Percentiles rank a stretch among this genome's conserved stretches.
Evolutionary conservation across 2,113 vertebrate species (phyloP).

Genomic region (Aspidoscelis tigris): DNA sequence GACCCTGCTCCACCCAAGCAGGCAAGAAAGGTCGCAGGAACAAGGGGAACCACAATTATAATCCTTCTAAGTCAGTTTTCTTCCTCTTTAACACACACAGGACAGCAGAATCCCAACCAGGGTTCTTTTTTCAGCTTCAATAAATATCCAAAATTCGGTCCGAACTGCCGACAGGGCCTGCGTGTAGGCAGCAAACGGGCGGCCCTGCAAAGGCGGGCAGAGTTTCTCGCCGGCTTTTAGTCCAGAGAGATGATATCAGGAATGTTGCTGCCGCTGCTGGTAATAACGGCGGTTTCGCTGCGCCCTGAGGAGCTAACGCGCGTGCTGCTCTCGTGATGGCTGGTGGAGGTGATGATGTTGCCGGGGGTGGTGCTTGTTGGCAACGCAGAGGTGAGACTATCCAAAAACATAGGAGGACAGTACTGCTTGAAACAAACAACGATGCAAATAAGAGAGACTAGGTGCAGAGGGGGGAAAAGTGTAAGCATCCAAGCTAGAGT

Average conservation of each 20-base stretch:
- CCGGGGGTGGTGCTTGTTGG: constrained; percentile 84
- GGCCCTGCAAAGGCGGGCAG: constrained; percentile 31
- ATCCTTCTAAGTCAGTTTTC: constrained; percentile 33
- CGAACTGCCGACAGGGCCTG: constrained; percentile 50
- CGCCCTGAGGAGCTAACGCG: constrained; percentile 80
- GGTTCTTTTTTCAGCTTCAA: constrained; percentile 42
- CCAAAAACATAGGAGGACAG: constrained; percentile 95
- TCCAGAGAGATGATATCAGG: constrained; percentile 95
- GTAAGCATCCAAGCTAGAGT: constrained; percentile 45
- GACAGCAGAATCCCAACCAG: constrained; percentile 53
- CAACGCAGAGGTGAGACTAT: constrained; percentile 90
- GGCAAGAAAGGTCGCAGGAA: not conserved
- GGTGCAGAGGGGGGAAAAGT: constrained; percentile 49
- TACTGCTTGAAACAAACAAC: constrained; percentile 92
- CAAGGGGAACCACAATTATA: not conserved
- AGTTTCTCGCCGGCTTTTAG: constrained; percentile 62
- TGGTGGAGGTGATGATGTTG: constrained; percentile 82
- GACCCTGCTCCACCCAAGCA: not conserved
- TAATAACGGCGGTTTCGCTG: constrained; percentile 82
- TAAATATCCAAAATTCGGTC: constrained; percentile 72
- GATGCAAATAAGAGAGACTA: constrained; percentile 74
- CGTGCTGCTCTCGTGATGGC: constrained; percentile 76
- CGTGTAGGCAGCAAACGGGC: not conserved
- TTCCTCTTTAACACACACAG: constrained; percentile 48
- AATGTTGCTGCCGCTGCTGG: constrained; percentile 76